Base-by-base conservation (phyloP, 2,797 vertebrate genomes). In the Anniella stebbinsi region DNA sequence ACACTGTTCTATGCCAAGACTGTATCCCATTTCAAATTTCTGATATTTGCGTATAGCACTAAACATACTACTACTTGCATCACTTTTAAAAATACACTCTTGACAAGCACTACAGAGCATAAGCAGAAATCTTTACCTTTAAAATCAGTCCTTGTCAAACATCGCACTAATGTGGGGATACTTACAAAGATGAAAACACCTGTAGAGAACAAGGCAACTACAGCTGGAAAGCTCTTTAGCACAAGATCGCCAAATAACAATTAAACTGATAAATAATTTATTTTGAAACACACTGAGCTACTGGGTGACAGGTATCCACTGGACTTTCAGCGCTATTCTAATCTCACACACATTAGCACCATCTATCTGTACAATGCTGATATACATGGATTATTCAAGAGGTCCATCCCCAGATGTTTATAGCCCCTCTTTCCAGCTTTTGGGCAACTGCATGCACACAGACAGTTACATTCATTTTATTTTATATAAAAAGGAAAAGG, bases 181-280 rank as follows among this genome's bases (percentile, higher is more conserved):
- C n/a, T 72, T 80, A 87, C 23, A 33, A 38, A 63, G 2, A 36
- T 9, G 41, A 30, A 48, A 36, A 48, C 48, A 60, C 78, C 54
- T 51, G 12, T 38, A 41, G 80, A 81, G n/a, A 41, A 25, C 15
- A 70, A 45, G 67, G 48, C 48, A 48, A 38, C 70, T 38, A 60
- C 48, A 57, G 70, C 45, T 69, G n/a, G 38, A 78, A 88, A 72
- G 66, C 78, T 81, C 67, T 72, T 88, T 81, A 72, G 87, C 69
- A 60, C 78, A 88, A 76, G 70, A 86, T 87, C 48, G 1, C 33
- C 41, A 48, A 28, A 23, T 28, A 81, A 57, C 67, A 88, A 73
- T 82, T 81, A 88, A 81, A 13, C 21, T 5, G 69, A 60, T 72
- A 87, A 80, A 87, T 80, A 81, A 82, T 88, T 87, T 87, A 76